These are phyloP conservation scores for Tetragonisca angustula DNA, from an alignment of 2,888 invertebrate genomes.

Conservation along the genomic window DNA sequence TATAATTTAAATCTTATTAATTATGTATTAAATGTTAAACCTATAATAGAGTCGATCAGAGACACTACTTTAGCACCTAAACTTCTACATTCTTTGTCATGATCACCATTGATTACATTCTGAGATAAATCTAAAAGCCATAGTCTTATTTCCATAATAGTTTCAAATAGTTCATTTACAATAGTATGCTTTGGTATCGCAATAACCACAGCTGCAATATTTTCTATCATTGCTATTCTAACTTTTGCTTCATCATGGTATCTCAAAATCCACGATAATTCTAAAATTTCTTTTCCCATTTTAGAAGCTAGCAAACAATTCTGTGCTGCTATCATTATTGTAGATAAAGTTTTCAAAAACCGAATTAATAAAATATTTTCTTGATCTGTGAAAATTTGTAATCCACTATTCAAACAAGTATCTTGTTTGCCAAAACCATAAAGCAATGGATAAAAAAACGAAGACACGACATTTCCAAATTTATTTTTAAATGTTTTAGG, in stretches of 20 bases:
- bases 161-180: constrained; percentile 86
- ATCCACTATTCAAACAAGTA: constrained; percentile 85
- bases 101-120: constrained; percentile 87
- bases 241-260: constrained; percentile 89
- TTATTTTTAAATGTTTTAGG: constrained; percentile 86
- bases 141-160: constrained; percentile 87
- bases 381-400: constrained; percentile 86
- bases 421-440: constrained; percentile 88
- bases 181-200: constrained; percentile 87
- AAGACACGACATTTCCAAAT: constrained; percentile 90
- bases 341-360: constrained; percentile 89
- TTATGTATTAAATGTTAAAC: constrained; percentile 35
- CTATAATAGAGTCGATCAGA: constrained; percentile 84
- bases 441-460: constrained; percentile 93
- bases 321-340: constrained; percentile 88
- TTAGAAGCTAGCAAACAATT: constrained; percentile 88
- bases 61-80: constrained; percentile 87
- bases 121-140: constrained; percentile 88
- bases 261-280: constrained; percentile 88
- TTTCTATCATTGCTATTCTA: constrained; percentile 87
- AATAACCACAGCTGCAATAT: constrained; percentile 88
- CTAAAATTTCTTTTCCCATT: constrained; percentile 90
- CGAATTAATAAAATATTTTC: constrained; percentile 89
- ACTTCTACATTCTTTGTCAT: constrained; percentile 87
- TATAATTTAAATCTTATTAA: constrained; percentile 12